Evolutionary conservation across 92 coral and sea anemone species (phyloP).

Genomic region (Parazoanthus swiftii): DNA sequence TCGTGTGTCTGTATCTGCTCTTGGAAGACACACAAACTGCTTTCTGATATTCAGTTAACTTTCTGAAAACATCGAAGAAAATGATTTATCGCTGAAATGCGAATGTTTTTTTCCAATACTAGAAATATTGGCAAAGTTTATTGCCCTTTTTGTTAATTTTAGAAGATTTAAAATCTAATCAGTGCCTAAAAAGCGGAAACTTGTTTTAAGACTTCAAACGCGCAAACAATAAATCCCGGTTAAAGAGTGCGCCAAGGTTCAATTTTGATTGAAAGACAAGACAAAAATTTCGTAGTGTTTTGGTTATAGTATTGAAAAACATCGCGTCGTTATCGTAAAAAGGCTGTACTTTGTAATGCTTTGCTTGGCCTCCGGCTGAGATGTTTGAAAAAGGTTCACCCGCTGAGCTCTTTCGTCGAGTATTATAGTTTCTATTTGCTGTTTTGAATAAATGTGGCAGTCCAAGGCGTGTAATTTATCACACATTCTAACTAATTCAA

Average conservation of each 20-base stretch:
- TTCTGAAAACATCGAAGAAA: neutral
- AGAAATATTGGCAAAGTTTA: conserved; percentile 8
- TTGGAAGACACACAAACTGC: neutral
- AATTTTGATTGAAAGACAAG: conserved; percentile 18
- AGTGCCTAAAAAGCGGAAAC: conserved; percentile 25
- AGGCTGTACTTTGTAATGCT: conserved; percentile 32
- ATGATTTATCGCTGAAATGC: neutral
- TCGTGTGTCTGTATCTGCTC: neutral
- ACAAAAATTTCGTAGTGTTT: conserved; percentile 20
- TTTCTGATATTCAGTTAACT: neutral
- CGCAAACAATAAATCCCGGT: conserved; percentile 27
- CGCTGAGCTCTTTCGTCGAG: conserved; percentile 6
- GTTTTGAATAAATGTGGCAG: conserved; percentile 13
- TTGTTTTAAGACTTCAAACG: conserved; percentile 23
- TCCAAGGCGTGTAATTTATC: conserved; percentile 23
- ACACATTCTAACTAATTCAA: conserved; percentile 35
- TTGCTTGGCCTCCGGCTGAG: conserved; percentile 42
- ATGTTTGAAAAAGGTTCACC: conserved; percentile 10
- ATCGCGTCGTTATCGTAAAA: conserved; percentile 25
- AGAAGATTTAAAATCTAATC: conserved; percentile 7
- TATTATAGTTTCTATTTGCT: conserved; percentile 25
- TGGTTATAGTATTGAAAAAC: conserved; percentile 24
- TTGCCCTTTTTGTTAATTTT: conserved; percentile 11
- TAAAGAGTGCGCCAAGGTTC: conserved; percentile 9
- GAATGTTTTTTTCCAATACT: neutral